Base-by-base conservation (phyloP, 2,888 invertebrate species). In the Agrochola macilenta region DNA sequence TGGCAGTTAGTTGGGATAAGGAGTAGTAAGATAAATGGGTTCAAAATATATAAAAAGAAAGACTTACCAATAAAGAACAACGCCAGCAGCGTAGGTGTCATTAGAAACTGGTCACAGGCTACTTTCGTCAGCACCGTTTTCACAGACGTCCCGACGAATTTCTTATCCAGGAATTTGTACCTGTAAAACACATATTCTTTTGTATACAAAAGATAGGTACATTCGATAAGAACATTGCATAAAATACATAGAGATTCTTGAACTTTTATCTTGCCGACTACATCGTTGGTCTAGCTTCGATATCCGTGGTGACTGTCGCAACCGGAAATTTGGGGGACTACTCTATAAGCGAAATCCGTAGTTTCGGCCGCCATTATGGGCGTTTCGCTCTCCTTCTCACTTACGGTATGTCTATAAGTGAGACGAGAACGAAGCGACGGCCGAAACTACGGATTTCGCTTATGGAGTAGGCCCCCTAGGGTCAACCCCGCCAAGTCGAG, bases 101-200 rank as follows among this genome's bases (percentile, higher is more conserved):
- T 97, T 5, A 98, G 78, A 89, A 98, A 97, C 94, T 99, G 98
- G 93, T 99, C 99, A 76, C 98, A 93, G 0, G 97, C 90, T 69
- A 98, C 96, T 95, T 99, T 99, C 81, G 97, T 97, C 0, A 97
- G 90, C 46, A 98, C 97, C 0, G 97, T 97, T 91, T 96, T 97
- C 20, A 96, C 93, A 0, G 98, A 93, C 1, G 97, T 98, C 2
- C 98, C 98, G 0, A 97, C 97, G 87, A 98, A 97, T 82, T 97
- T 97, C 77, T 95, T 96, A 93, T 99, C 99, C 82, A 99, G 93
- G 97, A 97, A 98, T 95, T 97, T 98, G 93, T 98, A 99, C 98
- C 98, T 98, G 90, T 72, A 93, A 66, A 60, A 74, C 43, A 12
- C 17, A 14, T 35, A 14, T 26, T 57, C 12, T 1, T 26, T n/a